phyloP scores from a whole-genome alignment of 2,113 vertebrate species.

The Aegotheles bennettii region DNA sequence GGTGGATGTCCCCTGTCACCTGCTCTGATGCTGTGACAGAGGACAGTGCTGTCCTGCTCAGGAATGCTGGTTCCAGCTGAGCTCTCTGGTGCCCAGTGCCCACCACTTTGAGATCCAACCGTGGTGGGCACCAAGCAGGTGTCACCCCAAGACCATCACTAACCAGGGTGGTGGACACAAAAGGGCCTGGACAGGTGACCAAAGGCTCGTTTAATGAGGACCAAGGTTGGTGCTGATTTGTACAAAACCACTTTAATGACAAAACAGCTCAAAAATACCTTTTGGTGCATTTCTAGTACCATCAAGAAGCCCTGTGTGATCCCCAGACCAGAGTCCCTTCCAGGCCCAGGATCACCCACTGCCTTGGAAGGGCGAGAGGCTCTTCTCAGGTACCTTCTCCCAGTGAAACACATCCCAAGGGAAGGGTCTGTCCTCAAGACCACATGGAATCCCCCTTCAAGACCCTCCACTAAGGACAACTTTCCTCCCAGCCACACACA shows the following conservation, averaged over 20 bases:
- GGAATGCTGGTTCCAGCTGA: neutral
- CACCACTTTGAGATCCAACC: neutral
- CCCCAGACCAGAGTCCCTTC: neutral
- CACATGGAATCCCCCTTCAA: neutral
- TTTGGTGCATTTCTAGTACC: neutral
- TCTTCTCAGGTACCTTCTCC: neutral
- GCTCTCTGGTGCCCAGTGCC: fast-evolving
- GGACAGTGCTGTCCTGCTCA: neutral
- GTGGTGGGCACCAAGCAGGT: neutral
- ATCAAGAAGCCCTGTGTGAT: neutral
- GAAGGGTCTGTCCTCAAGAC: neutral
- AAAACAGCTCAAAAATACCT: neutral
- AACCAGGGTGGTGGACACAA: neutral
- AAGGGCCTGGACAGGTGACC: fast-evolving
- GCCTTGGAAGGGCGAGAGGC: neutral
- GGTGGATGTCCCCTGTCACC: neutral
- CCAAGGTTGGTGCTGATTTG: neutral
- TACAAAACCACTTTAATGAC: constrained; percentile 58
- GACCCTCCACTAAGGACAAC: neutral
- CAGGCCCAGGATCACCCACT: neutral
- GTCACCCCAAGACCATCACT: neutral
- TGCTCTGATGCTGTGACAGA: neutral
- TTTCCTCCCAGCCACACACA: neutral
- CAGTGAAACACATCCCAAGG: neutral
- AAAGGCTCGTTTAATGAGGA: neutral